phyloP scores from a whole-genome alignment of 2,888 invertebrate genomes.

The Erannis defoliaria region DNA sequence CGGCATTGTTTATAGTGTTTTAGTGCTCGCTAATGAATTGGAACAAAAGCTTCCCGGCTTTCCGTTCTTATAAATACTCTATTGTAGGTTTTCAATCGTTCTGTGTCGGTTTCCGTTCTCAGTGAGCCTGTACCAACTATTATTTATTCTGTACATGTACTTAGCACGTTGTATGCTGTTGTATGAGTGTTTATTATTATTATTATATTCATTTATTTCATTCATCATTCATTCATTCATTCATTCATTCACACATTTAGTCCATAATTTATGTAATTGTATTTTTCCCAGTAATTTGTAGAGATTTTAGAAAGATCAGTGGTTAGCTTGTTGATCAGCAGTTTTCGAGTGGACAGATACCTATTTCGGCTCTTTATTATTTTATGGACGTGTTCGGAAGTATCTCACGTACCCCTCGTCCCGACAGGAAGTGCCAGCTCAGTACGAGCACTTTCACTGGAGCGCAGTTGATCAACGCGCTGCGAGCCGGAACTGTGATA shows the following conservation, averaged over 20 bases:
- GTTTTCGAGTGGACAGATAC: no score
- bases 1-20: constrained; percentile 7
- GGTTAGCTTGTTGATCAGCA: no score
- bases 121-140: no score
- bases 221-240: no score
- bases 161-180: background rate
- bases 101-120: constrained; percentile 1
- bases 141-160: no score
- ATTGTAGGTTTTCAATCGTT: constrained; percentile 3
- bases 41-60: constrained; percentile 9
- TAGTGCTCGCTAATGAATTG: constrained; percentile 14
- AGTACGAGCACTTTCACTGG: constrained; percentile 37
- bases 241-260: no score
- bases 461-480: background rate
- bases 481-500: constrained; percentile 25
- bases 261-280: no score
- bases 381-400: background rate
- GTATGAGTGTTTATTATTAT: background rate
- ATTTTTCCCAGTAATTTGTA: no score
- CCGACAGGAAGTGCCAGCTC: constrained; percentile 30
- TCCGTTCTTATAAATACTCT: background rate
- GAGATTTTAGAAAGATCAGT: no score
- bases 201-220: no score
- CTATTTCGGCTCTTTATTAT: background rate
- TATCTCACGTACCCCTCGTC: background rate